These are phyloP conservation scores for Urosaurus nigricauda DNA, from an alignment of 2,797 vertebrate genomes.

Conservation along the genomic window DNA sequence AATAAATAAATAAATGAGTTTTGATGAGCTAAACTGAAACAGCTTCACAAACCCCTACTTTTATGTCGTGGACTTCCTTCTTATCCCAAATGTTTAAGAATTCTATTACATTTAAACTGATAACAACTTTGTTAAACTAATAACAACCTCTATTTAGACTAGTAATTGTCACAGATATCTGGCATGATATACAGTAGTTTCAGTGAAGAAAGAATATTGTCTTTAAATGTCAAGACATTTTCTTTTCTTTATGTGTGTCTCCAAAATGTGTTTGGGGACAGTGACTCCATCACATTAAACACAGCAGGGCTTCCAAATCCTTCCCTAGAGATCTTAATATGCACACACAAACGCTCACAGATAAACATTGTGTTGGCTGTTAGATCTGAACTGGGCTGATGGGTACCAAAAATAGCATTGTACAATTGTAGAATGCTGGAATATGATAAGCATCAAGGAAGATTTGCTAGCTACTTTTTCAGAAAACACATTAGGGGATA, in stretches of 20 bases:
- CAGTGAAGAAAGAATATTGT: background rate
- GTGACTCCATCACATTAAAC: slow-evolving; percentile 28
- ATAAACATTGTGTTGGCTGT: slow-evolving; percentile 31
- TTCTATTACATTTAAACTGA: too few species aligned
- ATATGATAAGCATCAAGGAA: slow-evolving; percentile 62
- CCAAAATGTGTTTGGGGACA: slow-evolving; percentile 20
- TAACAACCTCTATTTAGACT: too few species aligned
- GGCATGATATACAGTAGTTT: background rate
- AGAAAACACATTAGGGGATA: slow-evolving; percentile 46
- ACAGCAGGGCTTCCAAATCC: slow-evolving; percentile 44
- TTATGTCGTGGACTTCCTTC: background rate
- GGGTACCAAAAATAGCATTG: slow-evolving; percentile 39
- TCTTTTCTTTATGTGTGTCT: slow-evolving; percentile 27
- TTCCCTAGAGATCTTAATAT: slow-evolving; percentile 31
- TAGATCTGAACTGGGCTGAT: slow-evolving; percentile 26
- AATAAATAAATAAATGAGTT: background rate
- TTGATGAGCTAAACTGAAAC: background rate
- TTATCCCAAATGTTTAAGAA: too few species aligned
- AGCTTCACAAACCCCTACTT: background rate
- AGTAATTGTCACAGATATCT: too few species aligned
- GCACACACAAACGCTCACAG: too few species aligned
- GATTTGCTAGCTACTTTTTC: slow-evolving; percentile 59
- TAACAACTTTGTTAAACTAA: too few species aligned
- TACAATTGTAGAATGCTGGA: slow-evolving; percentile 63
- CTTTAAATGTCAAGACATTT: slow-evolving; percentile 1